Base-by-base conservation (phyloP, 2,113 vertebrate genomes). In the Lipophrys pholis region DNA sequence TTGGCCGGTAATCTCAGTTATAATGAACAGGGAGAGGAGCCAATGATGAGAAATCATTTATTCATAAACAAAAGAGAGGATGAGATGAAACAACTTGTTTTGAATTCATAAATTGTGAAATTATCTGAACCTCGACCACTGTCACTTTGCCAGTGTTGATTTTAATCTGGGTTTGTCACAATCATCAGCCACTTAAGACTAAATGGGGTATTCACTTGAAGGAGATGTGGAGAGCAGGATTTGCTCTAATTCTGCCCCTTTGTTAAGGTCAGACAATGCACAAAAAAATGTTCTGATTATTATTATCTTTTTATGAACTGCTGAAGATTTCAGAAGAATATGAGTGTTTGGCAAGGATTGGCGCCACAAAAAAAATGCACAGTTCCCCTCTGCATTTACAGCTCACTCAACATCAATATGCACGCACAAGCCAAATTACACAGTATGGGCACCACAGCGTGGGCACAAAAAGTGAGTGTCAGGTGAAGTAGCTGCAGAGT, bases 21-120 rank as follows among this genome's bases (percentile, higher is more conserved):
- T 78, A 90, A 86, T 83, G 84, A 85, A 76, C 35, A 65, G 65
- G 46, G 80, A 81, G 42, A 66, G 64, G 71, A 78, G 78, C 70
- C 68, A 81, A 58, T 78, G 86, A 89, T 83, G 78, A 75, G 78
- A 76, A 86, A 78, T 83, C 35, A 79, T 87, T 85, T 82, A 86
- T 80, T 87, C 81, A 82, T 82, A 87, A 88, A 86, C 76, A 84
- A 85, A 83, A 80, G 48, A 63, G 43, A 50, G 39, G 36, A 78
- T 73, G 85, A 80, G 68, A 82, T 73, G 58, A 45, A 82, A 81
- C 66, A 76, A 83, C 78, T 78, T 83, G 74, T 78, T 83, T 73
- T 62, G 68, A 83, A 90, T 84, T 76, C 45, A 67, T 73, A 76
- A 84, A 78, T 17, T 15, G 43, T 42, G 45, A 77, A 77, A 80